Percentiles rank a stretch among this genome's conserved stretches.
phyloP scores from a whole-genome alignment of 2,797 vertebrate species.

The Acipenser transmontanus region DNA sequence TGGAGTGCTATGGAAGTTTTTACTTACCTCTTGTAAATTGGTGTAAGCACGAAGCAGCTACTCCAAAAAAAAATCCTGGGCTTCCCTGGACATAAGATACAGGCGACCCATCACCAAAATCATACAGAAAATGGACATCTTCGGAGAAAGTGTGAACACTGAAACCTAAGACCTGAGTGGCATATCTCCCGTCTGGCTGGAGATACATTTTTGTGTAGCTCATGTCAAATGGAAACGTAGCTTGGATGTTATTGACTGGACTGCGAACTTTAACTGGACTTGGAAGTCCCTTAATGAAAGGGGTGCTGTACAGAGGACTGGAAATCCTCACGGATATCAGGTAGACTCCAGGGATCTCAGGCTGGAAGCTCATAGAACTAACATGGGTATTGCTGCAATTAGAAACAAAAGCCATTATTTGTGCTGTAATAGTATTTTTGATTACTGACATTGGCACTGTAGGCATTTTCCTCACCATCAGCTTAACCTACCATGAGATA shows the following conservation, averaged over 20 bases:
- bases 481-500: too few species aligned
- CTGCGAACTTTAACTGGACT: neutral
- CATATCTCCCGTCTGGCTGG: neutral
- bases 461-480: too few species aligned
- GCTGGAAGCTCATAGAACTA: constrained; percentile 14
- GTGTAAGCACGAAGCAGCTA: constrained; percentile 22
- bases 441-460: too few species aligned
- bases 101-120: constrained; percentile 33
- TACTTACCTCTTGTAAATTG: constrained; percentile 34
- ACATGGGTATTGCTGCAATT: constrained; percentile 12
- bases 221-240: constrained; percentile 8
- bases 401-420: neutral
- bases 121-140: constrained; percentile 22
- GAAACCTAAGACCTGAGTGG: constrained; percentile 21
- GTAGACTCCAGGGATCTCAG: neutral
- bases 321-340: neutral
- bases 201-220: constrained; percentile 1
- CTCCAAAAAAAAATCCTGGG: neutral
- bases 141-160: constrained; percentile 1
- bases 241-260: neutral
- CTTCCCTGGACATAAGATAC: constrained; percentile 12
- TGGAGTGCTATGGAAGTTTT: too few species aligned
- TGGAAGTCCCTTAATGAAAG: neutral
- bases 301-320: neutral
- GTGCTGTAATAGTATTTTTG: too few species aligned